Percentiles rank a stretch among this genome's conserved stretches.
These are phyloP conservation scores for Therioaphis trifolii DNA, from an alignment of 2,888 invertebrate genomes.

Conservation along the genomic window DNA sequence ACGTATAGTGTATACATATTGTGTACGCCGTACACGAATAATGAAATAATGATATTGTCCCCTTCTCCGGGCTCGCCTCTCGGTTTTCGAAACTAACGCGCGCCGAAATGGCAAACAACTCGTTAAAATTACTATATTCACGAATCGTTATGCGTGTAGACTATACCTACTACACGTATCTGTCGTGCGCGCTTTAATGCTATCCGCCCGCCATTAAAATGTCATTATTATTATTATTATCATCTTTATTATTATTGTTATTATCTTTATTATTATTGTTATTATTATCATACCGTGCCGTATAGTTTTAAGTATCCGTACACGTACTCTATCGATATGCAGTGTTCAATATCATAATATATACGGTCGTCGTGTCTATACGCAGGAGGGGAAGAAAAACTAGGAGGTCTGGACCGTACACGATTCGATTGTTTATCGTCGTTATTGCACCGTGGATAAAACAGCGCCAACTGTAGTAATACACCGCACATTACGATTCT, in stretches of 20 bases:
- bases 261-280: no score
- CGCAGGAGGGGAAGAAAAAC: background rate
- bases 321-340: background rate
- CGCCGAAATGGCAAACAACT: conserved; percentile 40
- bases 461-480: no score
- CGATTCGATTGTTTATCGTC: background rate
- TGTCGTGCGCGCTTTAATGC: no score
- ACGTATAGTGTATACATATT: background rate
- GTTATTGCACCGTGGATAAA: background rate
- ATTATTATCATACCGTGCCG: no score
- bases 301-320: background rate
- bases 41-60: background rate
- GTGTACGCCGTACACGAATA: no score
- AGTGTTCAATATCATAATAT: background rate
- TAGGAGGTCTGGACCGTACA: background rate
- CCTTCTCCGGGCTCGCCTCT: background rate
- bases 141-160: background rate
- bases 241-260: no score
- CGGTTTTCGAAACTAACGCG: background rate
- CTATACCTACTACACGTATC: no score
- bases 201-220: conserved; percentile 4
- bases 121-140: conserved; percentile 38
- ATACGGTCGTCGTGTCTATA: background rate
- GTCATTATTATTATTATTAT: conserved; percentile 16
- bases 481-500: no score